These are phyloP conservation scores for Drosophila ezoana DNA, from an alignment of 2,888 invertebrate genomes.

Conservation along the genomic window DNA sequence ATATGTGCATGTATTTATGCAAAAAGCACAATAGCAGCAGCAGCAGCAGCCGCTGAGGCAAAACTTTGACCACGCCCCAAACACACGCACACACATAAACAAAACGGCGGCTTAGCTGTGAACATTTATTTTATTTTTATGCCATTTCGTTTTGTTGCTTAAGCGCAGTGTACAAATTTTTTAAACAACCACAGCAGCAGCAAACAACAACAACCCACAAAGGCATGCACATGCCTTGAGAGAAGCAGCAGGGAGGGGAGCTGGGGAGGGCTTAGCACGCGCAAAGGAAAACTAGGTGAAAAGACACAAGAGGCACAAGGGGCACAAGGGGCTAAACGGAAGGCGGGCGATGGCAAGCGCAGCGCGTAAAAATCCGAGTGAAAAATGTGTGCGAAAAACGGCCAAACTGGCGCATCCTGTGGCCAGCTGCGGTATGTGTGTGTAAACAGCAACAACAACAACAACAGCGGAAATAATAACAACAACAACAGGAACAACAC, in stretches of 20 bases:
- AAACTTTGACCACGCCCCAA: conserved; percentile 56
- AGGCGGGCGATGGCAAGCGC: conserved; percentile 26
- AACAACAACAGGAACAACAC: conserved; percentile 33
- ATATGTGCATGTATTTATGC: conserved; percentile 31
- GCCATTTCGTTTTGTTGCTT: conserved; percentile 63
- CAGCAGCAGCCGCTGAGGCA: conserved; percentile 39
- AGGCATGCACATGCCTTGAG: conserved; percentile 34
- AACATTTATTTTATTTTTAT: conserved; percentile 67
- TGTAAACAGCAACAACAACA: conserved; percentile 33
- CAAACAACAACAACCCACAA: conserved; percentile 23
- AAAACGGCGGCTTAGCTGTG: conserved; percentile 68
- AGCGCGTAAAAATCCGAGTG: conserved; percentile 54
- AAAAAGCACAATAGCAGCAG: conserved; percentile 32
- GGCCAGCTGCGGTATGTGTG: conserved; percentile 56
- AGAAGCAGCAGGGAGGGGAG: neutral
- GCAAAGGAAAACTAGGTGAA: conserved; percentile 55
- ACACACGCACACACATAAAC: conserved; percentile 47
- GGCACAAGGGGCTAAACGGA: neutral
- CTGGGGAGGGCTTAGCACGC: conserved; percentile 15
- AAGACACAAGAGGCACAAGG: conserved; percentile 30
- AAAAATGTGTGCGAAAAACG: conserved; percentile 67
- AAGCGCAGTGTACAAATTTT: conserved; percentile 69
- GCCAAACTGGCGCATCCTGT: conserved; percentile 72
- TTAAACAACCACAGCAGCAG: conserved; percentile 44
- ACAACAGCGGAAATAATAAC: conserved; percentile 20